Evolutionary conservation across 2,113 vertebrate species (phyloP), one percentile per base, ranked within the genome.

Genomic region (Hippopotamus amphibius): DNA sequence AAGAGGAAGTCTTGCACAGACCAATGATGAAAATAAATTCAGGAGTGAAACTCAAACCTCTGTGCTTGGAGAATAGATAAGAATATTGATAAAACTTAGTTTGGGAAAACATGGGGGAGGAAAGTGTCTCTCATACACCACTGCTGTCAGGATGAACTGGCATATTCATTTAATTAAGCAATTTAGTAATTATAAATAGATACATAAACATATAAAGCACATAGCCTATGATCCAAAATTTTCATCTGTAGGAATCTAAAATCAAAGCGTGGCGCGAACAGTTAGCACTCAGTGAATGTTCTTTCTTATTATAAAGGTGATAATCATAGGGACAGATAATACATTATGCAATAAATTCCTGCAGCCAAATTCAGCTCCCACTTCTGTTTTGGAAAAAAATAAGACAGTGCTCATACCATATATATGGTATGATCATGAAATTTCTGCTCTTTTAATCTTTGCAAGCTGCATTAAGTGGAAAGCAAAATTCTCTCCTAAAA

Each of bases 301-400:
- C 76, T 88, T 93, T 83, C 37, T 48, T 88, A 90, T 92, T 93
- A 80, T 55, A 68, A 93, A 95, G 89, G 86, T 89, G 93, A 88
- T 86, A 26, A 94, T 93, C 88, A 28, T 5, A 84, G 63, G 37
- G 63, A 91, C 9, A 90, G 57, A 68, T n/a, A 72, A 91, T 97
- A 92, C 85, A 95, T 96, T 96, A 97, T 86, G 90, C 88, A 95
- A 87, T 61, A 50, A 88, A 93, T 63, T 95, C 76, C 81, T 93
- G 37, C 53, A 72, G 91, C 90, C 92, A 94, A 76, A 95, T 82
- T 88, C 77, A 90, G 85, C 65, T 93, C 82, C 92, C 41, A 59
- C 66, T 77, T 66, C 63, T 87, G 65, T 93, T 95, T 37, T 82
- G n/a, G 85, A 68, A 93, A 92, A 80, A 93, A 95, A 30, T 90